phyloP scores from a whole-genome alignment of 2,113 vertebrate genomes.

The Nesogale talazaci region DNA sequence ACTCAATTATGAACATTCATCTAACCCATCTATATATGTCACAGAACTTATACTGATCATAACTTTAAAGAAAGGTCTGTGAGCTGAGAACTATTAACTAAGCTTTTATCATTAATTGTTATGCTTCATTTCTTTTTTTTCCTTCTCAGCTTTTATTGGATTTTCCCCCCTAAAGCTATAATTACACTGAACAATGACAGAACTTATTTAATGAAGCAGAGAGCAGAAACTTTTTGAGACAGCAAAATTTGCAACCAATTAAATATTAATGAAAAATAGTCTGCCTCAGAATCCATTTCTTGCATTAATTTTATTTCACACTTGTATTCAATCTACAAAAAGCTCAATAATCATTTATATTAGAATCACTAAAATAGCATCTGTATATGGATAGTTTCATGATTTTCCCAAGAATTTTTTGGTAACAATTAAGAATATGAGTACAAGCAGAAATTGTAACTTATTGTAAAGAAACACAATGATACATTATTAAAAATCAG shows the following conservation, averaged over 20 bases:
- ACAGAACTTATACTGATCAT: neutral
- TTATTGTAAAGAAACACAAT: neutral
- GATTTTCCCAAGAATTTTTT: conserved; percentile 65
- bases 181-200: conserved; percentile 68
- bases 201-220: conserved; percentile 67
- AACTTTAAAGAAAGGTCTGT: conserved; percentile 20
- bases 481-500: conserved; percentile 26
- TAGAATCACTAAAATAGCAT: conserved; percentile 66
- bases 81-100: conserved; percentile 58
- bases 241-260: conserved; percentile 69
- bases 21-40: neutral
- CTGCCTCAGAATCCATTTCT: conserved; percentile 57
- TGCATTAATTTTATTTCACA: conserved; percentile 51
- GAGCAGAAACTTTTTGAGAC: conserved; percentile 73
- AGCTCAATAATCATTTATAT: conserved; percentile 55
- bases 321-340: conserved; percentile 69
- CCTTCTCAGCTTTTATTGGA: conserved; percentile 57
- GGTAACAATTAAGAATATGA: conserved; percentile 52
- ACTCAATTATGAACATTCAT: conserved; percentile 47
- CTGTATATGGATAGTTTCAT: conserved; percentile 60
- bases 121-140: conserved; percentile 34
- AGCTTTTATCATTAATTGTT: conserved; percentile 69
- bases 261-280: conserved; percentile 73
- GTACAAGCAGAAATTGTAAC: conserved; percentile 43
- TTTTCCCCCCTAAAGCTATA: conserved; percentile 71